Conservation (phyloP, 92 coral and sea anemone genomes). For the Zoanthus sociatus region DNA sequence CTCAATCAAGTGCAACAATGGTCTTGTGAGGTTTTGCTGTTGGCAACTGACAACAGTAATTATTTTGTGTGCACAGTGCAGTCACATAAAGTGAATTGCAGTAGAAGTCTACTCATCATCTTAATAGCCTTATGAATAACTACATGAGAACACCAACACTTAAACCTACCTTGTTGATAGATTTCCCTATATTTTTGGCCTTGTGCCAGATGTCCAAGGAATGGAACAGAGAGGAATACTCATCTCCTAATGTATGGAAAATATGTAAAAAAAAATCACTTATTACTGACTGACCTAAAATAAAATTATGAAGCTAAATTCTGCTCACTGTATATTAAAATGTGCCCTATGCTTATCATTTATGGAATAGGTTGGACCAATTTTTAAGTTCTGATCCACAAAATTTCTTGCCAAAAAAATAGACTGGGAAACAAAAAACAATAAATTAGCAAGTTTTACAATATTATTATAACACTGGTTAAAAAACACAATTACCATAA, state of each 20-base stretch:
- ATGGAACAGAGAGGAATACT: constrained; percentile 1
- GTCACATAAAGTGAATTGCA: constrained; percentile 3
- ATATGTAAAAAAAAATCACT: not conserved
- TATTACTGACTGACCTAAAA: not conserved
- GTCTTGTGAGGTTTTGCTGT: not conserved
- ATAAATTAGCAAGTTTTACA: not conserved
- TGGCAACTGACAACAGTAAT: constrained; percentile 4
- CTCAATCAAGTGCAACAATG: not conserved
- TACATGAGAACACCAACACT: not conserved
- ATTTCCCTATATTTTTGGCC: constrained; percentile 25
- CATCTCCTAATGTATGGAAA: constrained; percentile 1
- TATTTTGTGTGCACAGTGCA: constrained; percentile 3
- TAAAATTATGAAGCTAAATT: not conserved
- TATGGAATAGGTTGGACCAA: not conserved
- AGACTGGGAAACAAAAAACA: not conserved
- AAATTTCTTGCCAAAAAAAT: not conserved
- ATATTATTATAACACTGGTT: no score
- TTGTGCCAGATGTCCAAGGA: constrained; percentile 30
- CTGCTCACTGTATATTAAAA: no score
- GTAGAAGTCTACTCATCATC: not conserved
- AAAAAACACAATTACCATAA: no score
- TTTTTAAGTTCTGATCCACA: not conserved
- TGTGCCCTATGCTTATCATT: no score
- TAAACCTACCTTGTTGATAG: constrained; percentile 17
- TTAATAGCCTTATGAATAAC: constrained; percentile 8